Conservation (phyloP, 2,113 vertebrate species). For the Proteles cristata region DNA sequence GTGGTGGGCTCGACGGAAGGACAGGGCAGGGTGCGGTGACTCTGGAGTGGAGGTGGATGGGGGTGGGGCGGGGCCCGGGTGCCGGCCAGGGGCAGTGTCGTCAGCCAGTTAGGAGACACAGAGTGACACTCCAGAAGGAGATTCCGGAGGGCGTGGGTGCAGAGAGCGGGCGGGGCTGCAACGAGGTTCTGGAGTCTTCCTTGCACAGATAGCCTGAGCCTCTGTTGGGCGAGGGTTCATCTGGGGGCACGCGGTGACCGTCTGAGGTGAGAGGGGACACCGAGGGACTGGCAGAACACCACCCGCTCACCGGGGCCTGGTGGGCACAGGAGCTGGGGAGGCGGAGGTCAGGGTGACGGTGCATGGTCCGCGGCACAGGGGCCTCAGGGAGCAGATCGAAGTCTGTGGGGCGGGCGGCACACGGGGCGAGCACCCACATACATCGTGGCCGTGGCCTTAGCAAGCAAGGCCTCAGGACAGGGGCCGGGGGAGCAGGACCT, state of each 20-base stretch:
- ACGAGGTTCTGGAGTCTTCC: rapidly evolving
- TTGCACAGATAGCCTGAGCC: rapidly evolving
- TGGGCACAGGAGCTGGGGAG: neutral
- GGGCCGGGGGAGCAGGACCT: neutral
- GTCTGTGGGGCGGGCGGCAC: neutral
- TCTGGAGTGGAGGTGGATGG: neutral
- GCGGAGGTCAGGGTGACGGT: neutral
- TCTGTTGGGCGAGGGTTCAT: rapidly evolving
- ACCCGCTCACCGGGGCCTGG: neutral
- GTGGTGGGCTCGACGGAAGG: neutral
- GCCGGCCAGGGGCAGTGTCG: neutral
- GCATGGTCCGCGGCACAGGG: no score
- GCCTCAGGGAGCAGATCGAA: neutral
- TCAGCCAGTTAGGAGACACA: neutral
- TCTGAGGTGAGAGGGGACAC: no score
- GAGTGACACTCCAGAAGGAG: neutral
- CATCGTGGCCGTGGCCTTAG: neutral
- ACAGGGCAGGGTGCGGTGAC: neutral
- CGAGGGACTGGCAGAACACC: neutral
- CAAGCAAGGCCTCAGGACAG: neutral
- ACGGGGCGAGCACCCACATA: neutral
- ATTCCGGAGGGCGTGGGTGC: neutral
- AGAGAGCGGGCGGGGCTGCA: neutral
- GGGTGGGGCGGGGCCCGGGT: rapidly evolving
- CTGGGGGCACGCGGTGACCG: neutral